A percentile compares a stretch with the other conserved stretches of the same genome.
Conservation (phyloP, 2,113 vertebrate genomes). For the Microtus ochrogaster region DNA sequence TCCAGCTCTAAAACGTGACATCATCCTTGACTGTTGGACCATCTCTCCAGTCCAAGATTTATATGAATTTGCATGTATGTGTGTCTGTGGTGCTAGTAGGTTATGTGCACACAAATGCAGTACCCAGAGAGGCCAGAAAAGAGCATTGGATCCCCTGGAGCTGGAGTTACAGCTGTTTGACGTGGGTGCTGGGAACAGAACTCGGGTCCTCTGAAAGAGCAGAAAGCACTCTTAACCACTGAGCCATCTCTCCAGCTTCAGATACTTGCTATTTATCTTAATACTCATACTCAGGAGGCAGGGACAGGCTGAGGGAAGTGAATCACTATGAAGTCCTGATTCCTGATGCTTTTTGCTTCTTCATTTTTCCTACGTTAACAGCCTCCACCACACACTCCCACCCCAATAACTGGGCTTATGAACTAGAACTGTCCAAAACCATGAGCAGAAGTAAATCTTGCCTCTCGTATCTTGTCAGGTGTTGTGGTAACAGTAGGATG, state of each 20-base stretch:
- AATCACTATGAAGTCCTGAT: not conserved
- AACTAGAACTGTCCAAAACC: not conserved
- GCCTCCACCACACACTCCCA: not conserved
- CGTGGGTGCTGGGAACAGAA: not conserved
- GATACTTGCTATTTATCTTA: not conserved
- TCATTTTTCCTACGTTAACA: not conserved
- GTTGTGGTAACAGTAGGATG: not conserved
- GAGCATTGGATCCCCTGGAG: not conserved
- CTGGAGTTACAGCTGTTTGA: not conserved
- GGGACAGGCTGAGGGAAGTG: not conserved
- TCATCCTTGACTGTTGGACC: not conserved
- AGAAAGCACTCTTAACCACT: not conserved
- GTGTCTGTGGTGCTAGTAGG: not conserved
- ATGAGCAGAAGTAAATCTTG: too few species aligned
- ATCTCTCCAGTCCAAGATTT: not conserved
- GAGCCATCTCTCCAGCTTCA: not conserved
- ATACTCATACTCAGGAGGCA: too few species aligned
- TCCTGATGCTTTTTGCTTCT: not conserved
- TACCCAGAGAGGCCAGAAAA: not conserved
- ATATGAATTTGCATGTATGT: not conserved
- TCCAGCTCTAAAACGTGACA: too few species aligned
- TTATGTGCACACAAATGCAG: not conserved
- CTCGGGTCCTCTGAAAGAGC: not conserved
- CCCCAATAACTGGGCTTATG: not conserved
- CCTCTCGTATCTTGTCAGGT: not conserved